Evolutionary conservation across 2,113 vertebrate genomes (phyloP).

Genomic region (Zapus hudsonius): DNA sequence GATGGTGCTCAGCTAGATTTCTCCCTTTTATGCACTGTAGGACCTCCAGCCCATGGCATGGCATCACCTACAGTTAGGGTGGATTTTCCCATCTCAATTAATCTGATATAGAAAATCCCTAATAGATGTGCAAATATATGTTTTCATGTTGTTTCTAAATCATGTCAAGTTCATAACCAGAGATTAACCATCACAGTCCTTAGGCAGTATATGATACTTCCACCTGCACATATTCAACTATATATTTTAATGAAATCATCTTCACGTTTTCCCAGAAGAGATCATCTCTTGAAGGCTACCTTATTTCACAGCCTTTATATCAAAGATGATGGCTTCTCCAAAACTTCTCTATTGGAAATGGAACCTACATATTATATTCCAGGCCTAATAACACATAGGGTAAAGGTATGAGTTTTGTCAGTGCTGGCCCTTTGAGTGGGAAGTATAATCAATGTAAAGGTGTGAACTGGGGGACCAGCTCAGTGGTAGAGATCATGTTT

Average conservation of each 20-base stretch:
- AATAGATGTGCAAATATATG: too few species aligned
- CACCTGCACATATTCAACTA: background rate
- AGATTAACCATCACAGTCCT: background rate
- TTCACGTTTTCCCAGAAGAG: constrained; percentile 15
- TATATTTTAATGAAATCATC: constrained; percentile 24
- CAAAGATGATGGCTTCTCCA: background rate
- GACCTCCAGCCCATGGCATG: too few species aligned
- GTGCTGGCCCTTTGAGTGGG: background rate
- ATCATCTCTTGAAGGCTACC: background rate
- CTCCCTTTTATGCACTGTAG: too few species aligned
- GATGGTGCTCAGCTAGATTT: too few species aligned
- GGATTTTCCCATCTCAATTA: too few species aligned
- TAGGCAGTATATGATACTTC: background rate
- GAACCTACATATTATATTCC: constrained; percentile 12
- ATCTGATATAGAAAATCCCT: too few species aligned
- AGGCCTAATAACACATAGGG: background rate
- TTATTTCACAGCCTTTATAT: background rate
- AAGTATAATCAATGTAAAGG: background rate
- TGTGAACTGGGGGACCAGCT: background rate
- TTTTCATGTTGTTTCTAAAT: too few species aligned
- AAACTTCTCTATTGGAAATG: background rate
- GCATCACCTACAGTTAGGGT: too few species aligned
- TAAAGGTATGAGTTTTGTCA: background rate
- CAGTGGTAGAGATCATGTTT: background rate
- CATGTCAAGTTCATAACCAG: too few species aligned